Conservation (phyloP, 2,113 vertebrate genomes). For the Tapirus terrestris region DNA sequence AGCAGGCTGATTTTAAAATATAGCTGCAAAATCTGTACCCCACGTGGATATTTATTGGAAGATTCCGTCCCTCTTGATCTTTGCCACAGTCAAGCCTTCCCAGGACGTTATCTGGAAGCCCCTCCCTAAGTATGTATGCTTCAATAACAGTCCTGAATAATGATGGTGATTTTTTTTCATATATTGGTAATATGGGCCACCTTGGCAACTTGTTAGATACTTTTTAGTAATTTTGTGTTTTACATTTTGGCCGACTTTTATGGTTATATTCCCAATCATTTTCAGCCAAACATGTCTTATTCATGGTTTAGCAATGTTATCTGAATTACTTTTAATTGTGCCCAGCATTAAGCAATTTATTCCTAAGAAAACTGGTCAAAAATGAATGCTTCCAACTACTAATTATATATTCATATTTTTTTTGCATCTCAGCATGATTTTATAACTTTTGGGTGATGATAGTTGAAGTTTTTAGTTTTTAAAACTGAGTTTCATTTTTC, state of each 20-base stretch:
- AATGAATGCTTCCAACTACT: neutral
- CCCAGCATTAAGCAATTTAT: neutral
- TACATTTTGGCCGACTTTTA: neutral
- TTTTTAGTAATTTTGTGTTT: constrained; percentile 35
- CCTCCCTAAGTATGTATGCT: neutral
- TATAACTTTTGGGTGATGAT: constrained; percentile 10
- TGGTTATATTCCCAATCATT: constrained; percentile 8
- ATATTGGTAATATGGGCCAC: neutral
- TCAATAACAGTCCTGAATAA: neutral
- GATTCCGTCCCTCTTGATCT: neutral
- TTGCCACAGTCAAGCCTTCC: neutral
- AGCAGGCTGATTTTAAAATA: neutral
- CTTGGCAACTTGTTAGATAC: neutral
- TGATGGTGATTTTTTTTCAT: neutral
- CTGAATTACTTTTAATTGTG: constrained; percentile 28
- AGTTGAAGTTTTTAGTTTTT: constrained; percentile 9
- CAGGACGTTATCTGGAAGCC: neutral
- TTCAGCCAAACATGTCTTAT: neutral
- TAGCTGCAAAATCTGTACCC: neutral
- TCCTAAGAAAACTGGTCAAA: neutral
- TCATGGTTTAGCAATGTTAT: neutral
- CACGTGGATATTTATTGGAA: neutral
- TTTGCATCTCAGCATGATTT: constrained; percentile 10
- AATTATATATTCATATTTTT: constrained; percentile 7
- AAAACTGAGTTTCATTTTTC: constrained; percentile 30